Evolutionary conservation across 2,888 invertebrate genomes (phyloP), one percentile per base, ranked within the genome.

Genomic region (Marronus borbonicus): DNA sequence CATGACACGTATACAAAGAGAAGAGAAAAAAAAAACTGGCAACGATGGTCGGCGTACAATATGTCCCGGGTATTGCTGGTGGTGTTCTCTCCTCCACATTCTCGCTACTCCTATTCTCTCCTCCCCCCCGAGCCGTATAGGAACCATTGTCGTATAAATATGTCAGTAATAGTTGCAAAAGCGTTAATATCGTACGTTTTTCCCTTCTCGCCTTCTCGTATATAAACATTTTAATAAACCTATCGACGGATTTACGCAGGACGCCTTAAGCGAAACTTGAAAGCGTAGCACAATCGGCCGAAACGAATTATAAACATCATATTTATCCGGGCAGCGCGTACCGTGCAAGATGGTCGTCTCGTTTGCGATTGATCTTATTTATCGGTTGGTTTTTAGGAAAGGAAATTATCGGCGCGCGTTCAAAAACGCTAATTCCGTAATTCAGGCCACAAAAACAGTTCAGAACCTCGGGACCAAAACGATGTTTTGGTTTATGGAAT

Each of bases 91-190:
- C n/a, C 31, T 70, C 55, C 52, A 28, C 69, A 44, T 44, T 44
- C 44, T 44, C 44, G 44, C 12, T 24, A 69, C 50, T 24, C 28
- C 50, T n/a, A 69, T 69, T 52, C 72, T 58, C 55, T 72, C 58
- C 72, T 44, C 60, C 14, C 58, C 49, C n/a, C n/a, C 72, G 31
- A 60, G 44, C 39, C 49, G 44, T 36, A 36, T 36, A 36, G 7
- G 44, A 20, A 74, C 77, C 60, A 77, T 77, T 77, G 77, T 77
- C 69, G 64, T 77, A 74, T 74, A 77, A 77, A 77, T 77, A 77
- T 77, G 69, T 77, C 68, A 64, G 77, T 72, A 77, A 64, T 69
- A 62, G 55, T 77, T 77, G 77, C 77, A 70, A 72, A 77, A 77
- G 77, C 62, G 77, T 72, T 52, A 70, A 77, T 70, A 52, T 72